Evolutionary conservation across 2,113 vertebrate species (phyloP), one percentile per base, ranked within the genome.

Genomic region (Serinus canaria): DNA sequence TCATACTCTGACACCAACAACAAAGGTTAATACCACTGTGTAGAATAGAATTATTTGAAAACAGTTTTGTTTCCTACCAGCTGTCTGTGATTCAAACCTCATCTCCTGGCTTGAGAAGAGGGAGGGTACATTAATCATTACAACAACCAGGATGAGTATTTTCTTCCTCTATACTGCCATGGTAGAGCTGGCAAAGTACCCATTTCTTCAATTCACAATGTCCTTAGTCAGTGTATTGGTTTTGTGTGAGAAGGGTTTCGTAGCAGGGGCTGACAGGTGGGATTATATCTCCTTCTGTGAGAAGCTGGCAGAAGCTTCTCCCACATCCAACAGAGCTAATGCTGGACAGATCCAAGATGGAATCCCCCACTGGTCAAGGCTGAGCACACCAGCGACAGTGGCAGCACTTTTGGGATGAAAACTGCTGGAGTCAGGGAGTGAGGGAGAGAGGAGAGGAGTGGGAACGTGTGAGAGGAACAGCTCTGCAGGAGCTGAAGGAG

Each of bases 21-120:
- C 35, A 28, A 55, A 79, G 53, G 53, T 93, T 50, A 91, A 47
- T 41, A 70, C 44, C 18, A 28, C 60, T 30, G 10, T 53, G 35
- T 76, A 63, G 28, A 85, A 80, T 35, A 17, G 39, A 93, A 66
- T 39, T 89, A 55, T 74, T 46, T 90, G n/a, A 58, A 94, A 83
- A 84, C 19, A 53, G 31, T 63, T 92, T 67, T 88, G 39, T 76
- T 90, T 95, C 50, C 11, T 88, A 80, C 46, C 33, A 80, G 8
- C 17, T 52, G 17, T 73, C 67, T 66, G 28, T 87, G 74, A 84
- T 78, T 75, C 84, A 91, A 87, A 87, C 25, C 43, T 80, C 84
- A 76, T 83, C 74, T 91, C 25, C 43, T 90, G 63, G 27, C 66
- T 83, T 62, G 49, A 91, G 69, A 58, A 93, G 28, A 74, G 68